phyloP scores from a whole-genome alignment of 2,797 vertebrate genomes.

The Ctenopoma kingsleyae region DNA sequence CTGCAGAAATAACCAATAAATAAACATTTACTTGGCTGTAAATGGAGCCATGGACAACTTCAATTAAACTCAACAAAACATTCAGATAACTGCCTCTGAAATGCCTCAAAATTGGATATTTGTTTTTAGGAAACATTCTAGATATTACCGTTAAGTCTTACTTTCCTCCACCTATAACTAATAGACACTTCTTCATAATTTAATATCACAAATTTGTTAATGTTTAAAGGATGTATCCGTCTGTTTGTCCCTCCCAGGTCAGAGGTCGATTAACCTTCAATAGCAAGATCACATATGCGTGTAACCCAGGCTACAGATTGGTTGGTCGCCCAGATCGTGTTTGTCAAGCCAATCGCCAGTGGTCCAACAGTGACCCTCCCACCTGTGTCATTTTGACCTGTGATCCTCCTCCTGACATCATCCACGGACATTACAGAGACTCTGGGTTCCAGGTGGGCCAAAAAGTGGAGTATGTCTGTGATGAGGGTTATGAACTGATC shows the following conservation, averaged over 20 bases:
- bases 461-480: slow-evolving; percentile 91
- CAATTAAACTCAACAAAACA: too few species aligned
- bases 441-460: slow-evolving; percentile 90
- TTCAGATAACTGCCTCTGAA: too few species aligned
- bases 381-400: slow-evolving; percentile 91
- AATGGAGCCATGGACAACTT: too few species aligned
- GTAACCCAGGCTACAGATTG: slow-evolving; percentile 89
- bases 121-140: too few species aligned
- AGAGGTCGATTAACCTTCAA: slow-evolving; percentile 87
- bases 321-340: slow-evolving; percentile 86
- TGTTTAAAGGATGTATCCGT: background rate
- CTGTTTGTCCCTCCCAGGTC: slow-evolving; percentile 76
- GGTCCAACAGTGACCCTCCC: slow-evolving; percentile 90
- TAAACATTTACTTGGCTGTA: too few species aligned
- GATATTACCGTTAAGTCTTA: too few species aligned
- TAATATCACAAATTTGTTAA: background rate
- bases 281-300: slow-evolving; percentile 88
- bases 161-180: too few species aligned
- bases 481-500: slow-evolving; percentile 92
- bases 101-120: too few species aligned
- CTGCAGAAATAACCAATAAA: too few species aligned
- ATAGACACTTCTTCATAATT: too few species aligned
- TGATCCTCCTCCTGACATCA: slow-evolving; percentile 87
- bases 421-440: slow-evolving; percentile 87
- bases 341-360: slow-evolving; percentile 95